Percentiles rank a stretch among this genome's conserved stretches.
Evolutionary conservation across 1,140 invertebrate species (phyloP).

Genomic region (Heliconius congener): DNA sequence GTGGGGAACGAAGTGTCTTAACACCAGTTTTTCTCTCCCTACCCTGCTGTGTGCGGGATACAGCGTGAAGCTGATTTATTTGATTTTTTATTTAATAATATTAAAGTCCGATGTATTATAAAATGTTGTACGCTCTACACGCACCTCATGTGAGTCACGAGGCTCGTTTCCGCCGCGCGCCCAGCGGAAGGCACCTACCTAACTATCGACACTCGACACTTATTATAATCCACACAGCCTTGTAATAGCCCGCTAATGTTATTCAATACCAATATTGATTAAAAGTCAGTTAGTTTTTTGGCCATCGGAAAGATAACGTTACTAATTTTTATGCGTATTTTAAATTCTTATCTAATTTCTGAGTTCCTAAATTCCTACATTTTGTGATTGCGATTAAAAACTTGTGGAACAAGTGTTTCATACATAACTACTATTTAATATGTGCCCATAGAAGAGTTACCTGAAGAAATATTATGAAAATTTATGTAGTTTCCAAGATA

Average conservation of each 20-base stretch:
- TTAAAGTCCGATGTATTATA: not conserved
- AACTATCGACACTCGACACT: conserved; percentile 44
- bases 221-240: conserved; percentile 50
- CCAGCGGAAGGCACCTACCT: conserved; percentile 63
- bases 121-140: conserved; percentile 17
- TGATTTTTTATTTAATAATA: not conserved
- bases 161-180: conserved; percentile 56
- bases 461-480: too few species aligned
- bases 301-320: not conserved
- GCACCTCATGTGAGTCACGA: conserved; percentile 60
- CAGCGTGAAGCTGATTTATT: too few species aligned
- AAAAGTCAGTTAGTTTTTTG: conserved; percentile 6
- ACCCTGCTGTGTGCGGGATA: too few species aligned
- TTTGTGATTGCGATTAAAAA: not conserved
- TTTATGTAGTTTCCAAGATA: too few species aligned
- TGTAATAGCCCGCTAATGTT: conserved; percentile 40
- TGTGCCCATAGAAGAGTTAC: too few species aligned
- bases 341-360: not conserved
- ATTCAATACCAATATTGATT: conserved; percentile 37
- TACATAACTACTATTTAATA: too few species aligned
- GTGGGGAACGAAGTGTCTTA: too few species aligned
- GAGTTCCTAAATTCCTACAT: not conserved
- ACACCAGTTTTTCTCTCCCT: too few species aligned
- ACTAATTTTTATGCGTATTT: not conserved
- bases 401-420: too few species aligned